phyloP scores from a whole-genome alignment of 2,888 invertebrate genomes.

The Exocentrus adspersus region DNA sequence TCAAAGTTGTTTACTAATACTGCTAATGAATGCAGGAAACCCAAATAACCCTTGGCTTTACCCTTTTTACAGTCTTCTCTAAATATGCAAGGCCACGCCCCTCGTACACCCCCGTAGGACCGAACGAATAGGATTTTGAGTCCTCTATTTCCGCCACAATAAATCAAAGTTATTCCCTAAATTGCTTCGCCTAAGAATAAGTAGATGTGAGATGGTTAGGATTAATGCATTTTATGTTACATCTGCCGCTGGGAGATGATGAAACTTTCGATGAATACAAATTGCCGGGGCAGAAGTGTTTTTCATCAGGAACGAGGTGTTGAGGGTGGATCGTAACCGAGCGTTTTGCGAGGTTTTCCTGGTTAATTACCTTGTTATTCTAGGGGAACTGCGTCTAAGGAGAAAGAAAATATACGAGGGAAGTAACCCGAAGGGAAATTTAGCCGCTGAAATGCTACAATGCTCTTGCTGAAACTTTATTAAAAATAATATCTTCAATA shows the following conservation, averaged over 20 bases:
- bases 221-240: slow-evolving; percentile 47
- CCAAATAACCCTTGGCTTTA: background rate
- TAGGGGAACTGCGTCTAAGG: slow-evolving; percentile 6
- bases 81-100: background rate
- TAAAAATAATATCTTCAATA: no score
- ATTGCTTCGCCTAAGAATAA: slow-evolving; percentile 45
- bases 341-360: slow-evolving; percentile 22
- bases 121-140: slow-evolving; percentile 26
- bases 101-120: slow-evolving; percentile 5
- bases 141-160: slow-evolving; percentile 30
- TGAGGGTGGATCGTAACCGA: slow-evolving; percentile 21
- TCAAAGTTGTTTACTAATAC: background rate
- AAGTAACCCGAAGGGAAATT: no score
- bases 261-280: slow-evolving; percentile 50
- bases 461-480: no score
- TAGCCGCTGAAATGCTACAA: no score
- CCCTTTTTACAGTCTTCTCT: background rate
- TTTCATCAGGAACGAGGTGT: slow-evolving; percentile 31
- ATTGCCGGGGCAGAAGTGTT: slow-evolving; percentile 34
- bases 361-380: slow-evolving; percentile 29
- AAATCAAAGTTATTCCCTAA: slow-evolving; percentile 42
- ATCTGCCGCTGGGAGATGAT: slow-evolving; percentile 45
- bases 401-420: slow-evolving; percentile 6
- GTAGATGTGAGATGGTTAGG: slow-evolving; percentile 41
- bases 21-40: background rate